phyloP scores from a whole-genome alignment of 2,797 vertebrate genomes.

The Acestrorhynchus altus region DNA sequence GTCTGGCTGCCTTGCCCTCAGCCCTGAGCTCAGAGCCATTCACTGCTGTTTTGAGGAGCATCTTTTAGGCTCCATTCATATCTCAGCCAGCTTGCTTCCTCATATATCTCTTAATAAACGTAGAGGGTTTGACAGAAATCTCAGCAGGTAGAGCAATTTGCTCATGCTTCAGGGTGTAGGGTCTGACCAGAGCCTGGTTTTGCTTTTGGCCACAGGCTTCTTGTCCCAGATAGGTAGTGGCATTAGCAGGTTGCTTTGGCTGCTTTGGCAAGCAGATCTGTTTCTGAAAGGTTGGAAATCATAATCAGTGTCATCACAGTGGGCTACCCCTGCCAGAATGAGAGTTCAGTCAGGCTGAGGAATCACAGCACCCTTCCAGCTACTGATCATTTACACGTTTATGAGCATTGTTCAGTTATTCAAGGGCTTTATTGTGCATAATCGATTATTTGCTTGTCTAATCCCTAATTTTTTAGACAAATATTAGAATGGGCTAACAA shows the following conservation, averaged over 20 bases:
- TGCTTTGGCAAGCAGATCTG: constrained; percentile 67
- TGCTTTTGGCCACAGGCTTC: constrained; percentile 32
- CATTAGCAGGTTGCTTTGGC: constrained; percentile 39
- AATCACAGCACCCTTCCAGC: constrained; percentile 10
- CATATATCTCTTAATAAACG: not conserved
- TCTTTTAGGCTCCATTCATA: constrained; percentile 24
- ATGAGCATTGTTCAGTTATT: not conserved
- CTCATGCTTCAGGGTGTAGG: not conserved
- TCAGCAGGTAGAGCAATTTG: constrained; percentile 14
- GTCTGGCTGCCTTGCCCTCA: constrained; percentile 5
- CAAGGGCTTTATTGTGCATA: not conserved
- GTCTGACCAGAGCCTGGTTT: constrained; percentile 41
- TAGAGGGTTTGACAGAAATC: constrained; percentile 4
- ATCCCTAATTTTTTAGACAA: not conserved
- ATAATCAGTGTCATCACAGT: constrained; percentile 85
- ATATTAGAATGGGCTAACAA: not conserved
- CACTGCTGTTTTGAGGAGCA: not conserved
- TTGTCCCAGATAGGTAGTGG: constrained; percentile 28
- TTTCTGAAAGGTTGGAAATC: constrained; percentile 80
- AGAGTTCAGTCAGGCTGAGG: constrained; percentile 19
- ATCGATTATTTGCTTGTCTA: constrained; percentile 6
- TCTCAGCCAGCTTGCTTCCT: constrained; percentile 3
- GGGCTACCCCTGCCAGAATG: not conserved
- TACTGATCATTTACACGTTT: not conserved
- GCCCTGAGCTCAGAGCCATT: not conserved